These are phyloP conservation scores for Ylistrum balloti DNA, from an alignment of 1,140 invertebrate genomes.

Conservation along the genomic window DNA sequence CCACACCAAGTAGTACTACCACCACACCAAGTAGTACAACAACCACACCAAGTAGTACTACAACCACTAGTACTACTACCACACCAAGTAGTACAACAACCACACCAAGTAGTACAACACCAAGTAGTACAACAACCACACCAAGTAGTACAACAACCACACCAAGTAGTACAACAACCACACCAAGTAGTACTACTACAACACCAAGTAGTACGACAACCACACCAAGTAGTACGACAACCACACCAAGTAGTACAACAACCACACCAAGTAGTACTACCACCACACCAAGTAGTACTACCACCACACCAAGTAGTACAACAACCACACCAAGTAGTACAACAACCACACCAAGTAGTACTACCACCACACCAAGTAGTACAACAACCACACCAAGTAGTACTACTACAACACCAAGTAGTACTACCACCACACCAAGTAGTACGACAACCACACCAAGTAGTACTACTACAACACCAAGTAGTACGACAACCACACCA, in stretches of 20 bases:
- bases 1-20: not conserved
- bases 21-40: not conserved
- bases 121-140: not conserved
- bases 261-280: not conserved
- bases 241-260: not conserved
- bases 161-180: not conserved
- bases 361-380: not conserved
- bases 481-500: not conserved
- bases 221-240: not conserved
- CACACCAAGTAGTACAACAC: not conserved
- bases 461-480: not conserved
- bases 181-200: not conserved
- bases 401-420: not conserved
- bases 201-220: not conserved
- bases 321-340: not conserved
- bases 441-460: not conserved
- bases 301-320: not conserved
- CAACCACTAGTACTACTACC: not conserved
- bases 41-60: not conserved
- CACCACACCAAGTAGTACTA: not conserved
- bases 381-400: not conserved
- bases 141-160: not conserved
- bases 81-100: not conserved
- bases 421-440: not conserved
- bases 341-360: not conserved